Base-by-base conservation (phyloP, 2,888 invertebrate species). In the Liopterus haemorrhoidalis region DNA sequence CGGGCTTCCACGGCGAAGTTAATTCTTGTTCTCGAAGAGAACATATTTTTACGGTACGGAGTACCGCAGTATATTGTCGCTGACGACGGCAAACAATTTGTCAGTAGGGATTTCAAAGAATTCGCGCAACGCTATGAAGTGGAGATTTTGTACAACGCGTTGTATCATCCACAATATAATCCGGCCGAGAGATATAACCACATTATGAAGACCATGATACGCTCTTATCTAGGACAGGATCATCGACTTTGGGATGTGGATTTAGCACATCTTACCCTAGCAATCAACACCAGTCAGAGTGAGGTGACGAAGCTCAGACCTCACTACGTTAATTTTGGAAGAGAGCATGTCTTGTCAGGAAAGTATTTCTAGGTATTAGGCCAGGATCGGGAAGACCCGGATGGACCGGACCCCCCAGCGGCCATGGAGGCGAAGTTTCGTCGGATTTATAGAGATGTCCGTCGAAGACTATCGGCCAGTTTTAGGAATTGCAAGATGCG, bases 111-210 rank as follows among this genome's bases (percentile, higher is more conserved):
- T 5, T 38, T 38, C 25, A 28, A 38, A 21, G 32, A 32, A 12
- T 8, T 41, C n/a, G 21, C 24, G 14, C 12, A 36, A 4, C 14
- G 12, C 18, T 41, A 41, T 41, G 9, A 32, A 12, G 31, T 25
- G 8, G 14, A 37, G 5, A 5, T 41, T 18, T 32, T 18, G 6
- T 41, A 32, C 18, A 41, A 30, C 5, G 54, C 57, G 1, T 41
- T 48, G 2, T 58, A 60, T 32, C 36, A 53, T 4, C 54, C 55
- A 0, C 57, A 59, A 22, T 53, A 51, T 4, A 59, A 61, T 37
- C 56, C 55, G 0, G 54, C 54, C 0, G 59, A 60, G 36, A 14
- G 59, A 8, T 47, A 52, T 0, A 60, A 59, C 22, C 18, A 53
- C 9, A 55, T 54, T 0, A 15, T 58, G 3, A 54, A 57, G 31